A percentile compares a stretch with the other conserved stretches of the same genome.
These are phyloP conservation scores for Cantharis flavilabris DNA, from an alignment of 2,888 invertebrate species.

Conservation along the genomic window DNA sequence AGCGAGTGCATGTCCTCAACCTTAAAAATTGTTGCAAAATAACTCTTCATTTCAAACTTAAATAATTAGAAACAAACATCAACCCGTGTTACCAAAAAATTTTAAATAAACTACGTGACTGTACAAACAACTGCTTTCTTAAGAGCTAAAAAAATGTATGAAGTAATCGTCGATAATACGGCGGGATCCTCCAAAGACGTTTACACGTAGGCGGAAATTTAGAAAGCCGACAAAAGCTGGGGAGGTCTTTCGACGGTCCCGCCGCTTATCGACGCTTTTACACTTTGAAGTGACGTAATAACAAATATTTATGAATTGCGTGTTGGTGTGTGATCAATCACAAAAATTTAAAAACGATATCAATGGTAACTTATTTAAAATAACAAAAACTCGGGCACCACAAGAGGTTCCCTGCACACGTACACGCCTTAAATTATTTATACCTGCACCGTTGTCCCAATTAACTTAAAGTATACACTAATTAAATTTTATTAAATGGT, in stretches of 20 bases:
- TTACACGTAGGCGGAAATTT: not conserved
- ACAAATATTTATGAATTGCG: not conserved
- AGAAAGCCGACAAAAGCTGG: not conserved
- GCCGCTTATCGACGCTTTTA: not conserved
- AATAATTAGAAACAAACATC: conserved; percentile 30
- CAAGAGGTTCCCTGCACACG: conserved; percentile 22
- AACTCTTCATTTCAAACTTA: conserved; percentile 20
- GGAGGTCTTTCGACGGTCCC: not conserved
- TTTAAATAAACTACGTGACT: conserved; percentile 39
- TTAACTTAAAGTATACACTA: conserved; percentile 27
- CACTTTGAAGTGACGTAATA: not conserved
- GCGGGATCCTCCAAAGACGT: not conserved
- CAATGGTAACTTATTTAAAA: conserved; percentile 39
- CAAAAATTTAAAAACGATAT: conserved; percentile 24
- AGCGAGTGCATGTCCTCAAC: conserved; percentile 32
- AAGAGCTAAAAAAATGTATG: not conserved
- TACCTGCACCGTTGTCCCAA: conserved; percentile 44
- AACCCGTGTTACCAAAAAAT: conserved; percentile 39
- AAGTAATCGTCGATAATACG: not conserved
- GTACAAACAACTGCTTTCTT: conserved; percentile 35
- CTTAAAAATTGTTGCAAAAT: conserved; percentile 20
- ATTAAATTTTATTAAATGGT: conserved; percentile 8
- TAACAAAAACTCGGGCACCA: conserved; percentile 13
- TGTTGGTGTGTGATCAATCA: conserved; percentile 17
- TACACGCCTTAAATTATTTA: conserved; percentile 34